Percentiles rank a stretch among this genome's conserved stretches.
Conservation (phyloP, 2,888 invertebrate genomes). For the Rhagium mordax region DNA sequence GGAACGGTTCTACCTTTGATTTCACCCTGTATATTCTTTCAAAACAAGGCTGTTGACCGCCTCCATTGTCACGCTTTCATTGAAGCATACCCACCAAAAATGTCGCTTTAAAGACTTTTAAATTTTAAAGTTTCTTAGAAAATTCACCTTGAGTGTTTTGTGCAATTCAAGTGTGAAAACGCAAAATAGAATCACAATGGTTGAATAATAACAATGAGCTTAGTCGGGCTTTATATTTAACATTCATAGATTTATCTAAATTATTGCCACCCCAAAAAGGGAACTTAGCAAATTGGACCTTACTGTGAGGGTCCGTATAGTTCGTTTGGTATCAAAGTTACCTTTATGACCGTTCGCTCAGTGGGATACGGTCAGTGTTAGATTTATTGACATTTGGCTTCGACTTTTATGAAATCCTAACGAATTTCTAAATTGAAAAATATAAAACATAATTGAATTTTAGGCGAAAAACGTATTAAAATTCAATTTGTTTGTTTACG, state of each 20-base stretch:
- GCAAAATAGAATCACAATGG: slow-evolving; percentile 56
- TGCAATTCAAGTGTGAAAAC: slow-evolving; percentile 61
- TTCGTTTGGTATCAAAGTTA: neutral
- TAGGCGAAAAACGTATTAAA: slow-evolving; percentile 14
- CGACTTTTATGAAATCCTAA: slow-evolving; percentile 39
- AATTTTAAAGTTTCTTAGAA: slow-evolving; percentile 43
- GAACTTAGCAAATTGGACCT: slow-evolving; percentile 12
- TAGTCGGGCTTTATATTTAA: slow-evolving; percentile 29
- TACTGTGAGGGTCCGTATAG: slow-evolving; percentile 4
- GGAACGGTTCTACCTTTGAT: neutral
- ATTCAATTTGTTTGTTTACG: slow-evolving; percentile 12
- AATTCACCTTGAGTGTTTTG: slow-evolving; percentile 54
- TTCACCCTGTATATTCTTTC: neutral
- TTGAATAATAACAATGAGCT: slow-evolving; percentile 11
- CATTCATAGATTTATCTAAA: slow-evolving; percentile 36
- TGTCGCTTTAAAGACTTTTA: slow-evolving; percentile 34
- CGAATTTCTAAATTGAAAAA: slow-evolving; percentile 42
- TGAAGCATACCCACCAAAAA: neutral
- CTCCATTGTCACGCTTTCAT: neutral
- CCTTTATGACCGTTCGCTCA: slow-evolving; percentile 26
- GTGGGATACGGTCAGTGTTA: slow-evolving; percentile 40
- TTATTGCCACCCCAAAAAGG: slow-evolving; percentile 28
- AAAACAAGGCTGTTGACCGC: neutral
- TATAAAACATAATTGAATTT: slow-evolving; percentile 34
- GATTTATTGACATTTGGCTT: slow-evolving; percentile 46